Percentiles rank a stretch among this genome's conserved stretches.
These are phyloP conservation scores for Anoplolepis gracilipes DNA, from an alignment of 1,140 invertebrate species.

Conservation along the genomic window DNA sequence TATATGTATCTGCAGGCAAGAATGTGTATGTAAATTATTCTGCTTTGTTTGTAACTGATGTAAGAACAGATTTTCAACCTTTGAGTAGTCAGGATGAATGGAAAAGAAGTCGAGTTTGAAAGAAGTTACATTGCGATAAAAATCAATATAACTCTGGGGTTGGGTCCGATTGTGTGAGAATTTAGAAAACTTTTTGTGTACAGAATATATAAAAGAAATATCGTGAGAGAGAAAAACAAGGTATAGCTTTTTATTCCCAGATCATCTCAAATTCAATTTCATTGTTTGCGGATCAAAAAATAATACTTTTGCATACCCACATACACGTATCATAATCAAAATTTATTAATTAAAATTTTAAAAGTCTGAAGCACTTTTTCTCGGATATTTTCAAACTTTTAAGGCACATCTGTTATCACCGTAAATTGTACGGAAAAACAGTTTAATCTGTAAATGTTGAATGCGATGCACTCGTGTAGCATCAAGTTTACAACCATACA, in stretches of 20 bases:
- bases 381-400: neutral
- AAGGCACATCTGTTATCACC: neutral
- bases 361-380: neutral
- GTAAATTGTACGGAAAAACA: neutral
- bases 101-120: neutral
- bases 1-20: too few species aligned
- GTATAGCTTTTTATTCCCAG: neutral
- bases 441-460: constrained; percentile 41
- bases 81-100: neutral
- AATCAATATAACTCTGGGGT: neutral
- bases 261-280: neutral
- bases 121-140: neutral
- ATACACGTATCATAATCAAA: neutral
- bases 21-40: too few species aligned
- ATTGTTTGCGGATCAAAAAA: neutral
- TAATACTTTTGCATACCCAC: too few species aligned
- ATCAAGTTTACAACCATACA: constrained; percentile 34
- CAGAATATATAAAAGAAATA: neutral
- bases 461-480: constrained; percentile 14
- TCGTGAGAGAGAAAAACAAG: neutral
- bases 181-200: constrained; percentile 1
- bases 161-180: neutral
- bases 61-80: neutral
- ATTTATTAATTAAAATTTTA: neutral
- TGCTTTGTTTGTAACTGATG: too few species aligned